A percentile compares a stretch with the other conserved stretches of the same genome.
Conservation (phyloP, 2,113 vertebrate genomes). For the Myotis yumanensis region DNA sequence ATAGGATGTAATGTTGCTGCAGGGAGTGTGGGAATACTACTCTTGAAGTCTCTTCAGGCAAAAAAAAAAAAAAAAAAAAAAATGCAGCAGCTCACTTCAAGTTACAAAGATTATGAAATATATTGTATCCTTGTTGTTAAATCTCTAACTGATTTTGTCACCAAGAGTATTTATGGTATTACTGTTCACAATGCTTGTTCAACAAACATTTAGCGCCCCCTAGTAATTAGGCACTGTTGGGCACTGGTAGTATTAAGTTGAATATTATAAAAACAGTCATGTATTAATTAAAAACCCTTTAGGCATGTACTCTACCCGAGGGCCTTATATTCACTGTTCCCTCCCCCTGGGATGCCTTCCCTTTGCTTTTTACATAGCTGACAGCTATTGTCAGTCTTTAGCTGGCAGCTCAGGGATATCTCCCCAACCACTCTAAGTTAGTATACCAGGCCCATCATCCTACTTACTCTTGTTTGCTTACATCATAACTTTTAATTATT, state of each 20-base stretch:
- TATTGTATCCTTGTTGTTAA: not conserved
- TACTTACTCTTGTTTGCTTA: not conserved
- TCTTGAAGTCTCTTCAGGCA: constrained; percentile 10
- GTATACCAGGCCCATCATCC: not conserved
- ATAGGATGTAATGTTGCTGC: not conserved
- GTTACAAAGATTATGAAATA: constrained; percentile 25
- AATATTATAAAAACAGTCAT: not conserved
- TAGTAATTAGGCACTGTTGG: not conserved
- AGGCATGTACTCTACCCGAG: not conserved
- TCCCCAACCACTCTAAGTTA: not conserved
- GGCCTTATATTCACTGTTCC: not conserved
- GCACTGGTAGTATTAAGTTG: not conserved
- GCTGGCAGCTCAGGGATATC: not conserved
- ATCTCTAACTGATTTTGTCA: not conserved
- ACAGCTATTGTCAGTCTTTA: not conserved
- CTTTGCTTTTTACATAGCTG: not conserved
- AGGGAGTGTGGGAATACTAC: not conserved
- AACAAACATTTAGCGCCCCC: not conserved
- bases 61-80: not conserved
- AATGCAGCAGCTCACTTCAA: not conserved
- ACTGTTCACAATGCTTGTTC: not conserved
- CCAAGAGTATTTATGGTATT: not conserved
- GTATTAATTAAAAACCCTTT: not conserved
- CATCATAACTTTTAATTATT: not conserved
- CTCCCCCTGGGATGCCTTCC: not conserved